Percentiles rank a stretch among this genome's conserved stretches.
Conservation (phyloP, 2,888 invertebrate genomes). For the Lepidocyrtoides sp. region DNA sequence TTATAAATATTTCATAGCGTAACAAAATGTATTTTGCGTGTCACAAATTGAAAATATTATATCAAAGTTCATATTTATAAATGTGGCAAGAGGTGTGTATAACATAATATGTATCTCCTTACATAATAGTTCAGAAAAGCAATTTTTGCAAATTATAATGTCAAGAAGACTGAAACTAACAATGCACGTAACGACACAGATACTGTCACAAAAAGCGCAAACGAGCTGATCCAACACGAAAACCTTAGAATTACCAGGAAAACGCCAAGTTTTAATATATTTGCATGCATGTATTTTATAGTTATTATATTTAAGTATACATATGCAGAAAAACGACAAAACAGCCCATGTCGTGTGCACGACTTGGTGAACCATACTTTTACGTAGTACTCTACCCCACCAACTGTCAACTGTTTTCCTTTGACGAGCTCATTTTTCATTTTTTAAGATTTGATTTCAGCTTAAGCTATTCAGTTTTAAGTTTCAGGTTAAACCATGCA, state of each 20-base stretch:
- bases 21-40: no score
- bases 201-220: background rate
- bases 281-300: background rate
- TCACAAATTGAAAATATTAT: no score
- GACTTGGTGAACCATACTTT: background rate
- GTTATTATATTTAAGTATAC: background rate
- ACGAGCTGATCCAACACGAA: background rate
- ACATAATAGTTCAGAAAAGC: background rate
- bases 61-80: no score
- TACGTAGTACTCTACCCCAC: background rate
- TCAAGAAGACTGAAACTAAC: conserved; percentile 4
- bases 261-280: background rate
- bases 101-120: background rate
- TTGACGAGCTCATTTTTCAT: conserved; percentile 59
- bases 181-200: background rate
- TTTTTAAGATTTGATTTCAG: conserved; percentile 62
- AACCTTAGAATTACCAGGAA: background rate
- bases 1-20: no score
- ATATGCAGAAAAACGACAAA: background rate
- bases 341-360: background rate
- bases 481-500: conserved; percentile 50
- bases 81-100: no score
- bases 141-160: background rate
- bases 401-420: conserved; percentile 41
- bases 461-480: background rate